Evolutionary conservation across 2,888 invertebrate genomes (phyloP).

Genomic region (Mermis nigrescens): DNA sequence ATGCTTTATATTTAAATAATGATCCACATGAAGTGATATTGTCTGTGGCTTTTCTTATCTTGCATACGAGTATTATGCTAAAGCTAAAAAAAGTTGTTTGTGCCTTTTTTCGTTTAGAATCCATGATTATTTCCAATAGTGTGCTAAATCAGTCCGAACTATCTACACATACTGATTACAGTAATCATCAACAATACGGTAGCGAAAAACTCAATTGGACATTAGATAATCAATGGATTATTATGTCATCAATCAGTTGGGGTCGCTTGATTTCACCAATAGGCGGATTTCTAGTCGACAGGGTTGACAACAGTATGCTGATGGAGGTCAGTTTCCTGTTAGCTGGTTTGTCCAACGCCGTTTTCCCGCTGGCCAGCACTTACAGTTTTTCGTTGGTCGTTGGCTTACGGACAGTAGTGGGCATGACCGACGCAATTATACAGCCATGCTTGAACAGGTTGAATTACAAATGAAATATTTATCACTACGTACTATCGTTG

Average conservation of each 20-base stretch:
- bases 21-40: no score
- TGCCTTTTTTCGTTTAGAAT: no score
- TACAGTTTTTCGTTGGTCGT: neutral
- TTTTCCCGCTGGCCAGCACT: neutral
- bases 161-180: neutral
- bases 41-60: no score
- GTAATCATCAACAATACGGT: neutral
- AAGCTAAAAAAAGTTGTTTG: no score
- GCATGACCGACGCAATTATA: slow-evolving; percentile 9
- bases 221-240: neutral
- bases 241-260: slow-evolving; percentile 10
- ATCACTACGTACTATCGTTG: no score
- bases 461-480: no score
- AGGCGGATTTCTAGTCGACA: neutral
- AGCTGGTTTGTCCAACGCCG: neutral
- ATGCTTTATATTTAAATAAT: no score
- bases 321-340: neutral
- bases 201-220: neutral
- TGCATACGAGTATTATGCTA: no score
- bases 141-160: neutral
- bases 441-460: slow-evolving; percentile 7
- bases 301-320: neutral
- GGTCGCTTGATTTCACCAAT: slow-evolving; percentile 7
- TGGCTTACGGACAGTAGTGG: neutral
- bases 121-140: no score